Percentiles rank a stretch among this genome's conserved stretches.
These are phyloP conservation scores for Drosophila neocordata DNA, from an alignment of 1,140 invertebrate species.

Conservation along the genomic window DNA sequence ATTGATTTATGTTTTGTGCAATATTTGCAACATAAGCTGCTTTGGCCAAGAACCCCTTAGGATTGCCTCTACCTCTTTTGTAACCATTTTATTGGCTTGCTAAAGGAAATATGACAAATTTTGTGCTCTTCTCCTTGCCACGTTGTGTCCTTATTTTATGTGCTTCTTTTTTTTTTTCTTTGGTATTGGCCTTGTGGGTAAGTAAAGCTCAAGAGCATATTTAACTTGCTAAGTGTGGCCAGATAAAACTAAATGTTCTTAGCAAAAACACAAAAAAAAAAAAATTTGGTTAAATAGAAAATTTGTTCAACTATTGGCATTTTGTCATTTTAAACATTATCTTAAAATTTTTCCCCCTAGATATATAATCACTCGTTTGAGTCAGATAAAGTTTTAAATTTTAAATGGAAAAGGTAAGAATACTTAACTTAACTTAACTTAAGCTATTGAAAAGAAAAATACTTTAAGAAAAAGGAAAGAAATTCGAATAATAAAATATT, in stretches of 20 bases:
- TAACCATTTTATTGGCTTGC: slow-evolving; percentile 1
- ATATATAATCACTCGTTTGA: not conserved
- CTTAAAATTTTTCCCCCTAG: not conserved
- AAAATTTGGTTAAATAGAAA: not conserved
- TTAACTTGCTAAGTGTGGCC: slow-evolving; percentile 12
- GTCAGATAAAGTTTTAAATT: no score
- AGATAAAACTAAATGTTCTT: slow-evolving; percentile 4
- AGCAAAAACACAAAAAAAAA: no score
- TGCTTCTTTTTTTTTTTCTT: not conserved
- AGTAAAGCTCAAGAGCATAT: slow-evolving; percentile 18
- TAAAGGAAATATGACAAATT: slow-evolving; percentile 17
- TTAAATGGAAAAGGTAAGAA: no score
- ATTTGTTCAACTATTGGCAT: slow-evolving; percentile 1
- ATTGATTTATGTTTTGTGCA: slow-evolving; percentile 61
- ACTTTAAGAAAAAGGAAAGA: no score
- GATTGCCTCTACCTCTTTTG: not conserved
- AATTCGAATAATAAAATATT: no score
- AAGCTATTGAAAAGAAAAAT: no score
- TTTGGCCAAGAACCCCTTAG: not conserved
- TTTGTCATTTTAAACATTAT: not conserved
- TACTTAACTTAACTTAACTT: no score
- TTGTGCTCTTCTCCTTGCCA: not conserved
- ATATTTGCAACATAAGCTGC: slow-evolving; percentile 25
- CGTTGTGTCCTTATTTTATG: not conserved
- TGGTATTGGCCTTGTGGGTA: slow-evolving; percentile 5